Evolutionary conservation across 2,113 vertebrate genomes (phyloP).

Genomic region (Ageneiosus marmoratus): DNA sequence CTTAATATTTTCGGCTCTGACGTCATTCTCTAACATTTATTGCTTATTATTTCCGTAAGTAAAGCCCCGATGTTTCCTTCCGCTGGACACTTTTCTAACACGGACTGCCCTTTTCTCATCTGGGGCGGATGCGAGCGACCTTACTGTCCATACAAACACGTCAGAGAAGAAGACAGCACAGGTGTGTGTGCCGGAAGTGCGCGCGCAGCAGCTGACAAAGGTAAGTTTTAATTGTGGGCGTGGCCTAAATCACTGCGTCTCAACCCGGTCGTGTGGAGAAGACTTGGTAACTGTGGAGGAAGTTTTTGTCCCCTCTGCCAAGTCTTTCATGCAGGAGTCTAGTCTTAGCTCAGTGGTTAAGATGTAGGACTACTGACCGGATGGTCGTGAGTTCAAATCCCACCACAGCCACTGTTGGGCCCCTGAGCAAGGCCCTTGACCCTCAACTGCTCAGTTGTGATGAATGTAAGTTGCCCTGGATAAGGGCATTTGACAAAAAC

Average conservation of each 20-base stretch:
- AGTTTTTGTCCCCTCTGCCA: not conserved
- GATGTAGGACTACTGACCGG: no score
- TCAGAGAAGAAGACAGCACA: not conserved
- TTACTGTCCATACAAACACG: slow-evolving; percentile 67
- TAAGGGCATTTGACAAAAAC: no score
- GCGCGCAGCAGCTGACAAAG: not conserved
- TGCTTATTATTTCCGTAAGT: not conserved
- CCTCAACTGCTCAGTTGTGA: no score
- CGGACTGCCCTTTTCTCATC: slow-evolving; percentile 58
- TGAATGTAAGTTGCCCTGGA: no score
- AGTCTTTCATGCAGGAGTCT: not conserved
- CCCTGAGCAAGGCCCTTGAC: no score
- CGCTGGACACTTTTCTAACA: slow-evolving; percentile 55
- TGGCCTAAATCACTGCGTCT: not conserved
- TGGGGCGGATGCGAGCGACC: slow-evolving; percentile 55
- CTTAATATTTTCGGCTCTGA: not conserved
- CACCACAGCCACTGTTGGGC: no score
- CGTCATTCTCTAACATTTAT: not conserved
- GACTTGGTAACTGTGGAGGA: not conserved
- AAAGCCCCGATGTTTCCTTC: slow-evolving; percentile 65
- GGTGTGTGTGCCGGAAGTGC: not conserved
- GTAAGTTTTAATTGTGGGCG: slow-evolving; percentile 5
- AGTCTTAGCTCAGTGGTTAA: no score
- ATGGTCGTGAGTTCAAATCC: no score
- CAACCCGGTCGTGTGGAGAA: not conserved